Base-by-base conservation (phyloP, 2,888 invertebrate genomes). In the Brachyptera putata region DNA sequence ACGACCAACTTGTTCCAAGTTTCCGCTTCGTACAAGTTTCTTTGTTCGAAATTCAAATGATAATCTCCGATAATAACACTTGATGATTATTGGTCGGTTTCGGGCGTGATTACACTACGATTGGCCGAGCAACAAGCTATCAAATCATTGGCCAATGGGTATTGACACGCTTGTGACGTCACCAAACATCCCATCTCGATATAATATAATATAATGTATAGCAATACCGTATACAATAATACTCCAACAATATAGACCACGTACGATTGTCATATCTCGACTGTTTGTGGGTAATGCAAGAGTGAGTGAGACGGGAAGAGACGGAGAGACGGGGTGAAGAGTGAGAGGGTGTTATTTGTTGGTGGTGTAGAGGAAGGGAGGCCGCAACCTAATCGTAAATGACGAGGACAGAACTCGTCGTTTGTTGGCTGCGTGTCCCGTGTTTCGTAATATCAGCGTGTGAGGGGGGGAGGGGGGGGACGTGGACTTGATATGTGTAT, bases 321-420 rank as follows among this genome's bases (percentile, higher is more conserved):
- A 13, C 30, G n/a, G 57, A 34, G 22, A 7, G 30, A 13, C 9
- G 26, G 24, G 43, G 16, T 53, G n/a, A 34, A 16, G 18, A 46
- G 46, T 53, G 30, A 34, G 30, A 25, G 26, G 43, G 43, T 41
- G 57, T 61, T 61, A 61, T 61, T 61, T 61, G 61, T 57, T 57
- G 39, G 49, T 21, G 18, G 18, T 53, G 58, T 48, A 53, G 61
- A 14, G 36, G 26, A 58, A 58, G 56, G 48, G 58, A 30, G 26
- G 41, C 61, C 49, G 25, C 58, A 46, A n/a, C 64, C 64, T 69
- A 70, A 70, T 69, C 66, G 68, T 67, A 69, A 70, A 63, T 68
- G 68, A 70, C 69, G 70, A 69, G 67, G 67, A 66, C 67, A 67
- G 66, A 64, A 67, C 65, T 64, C 65, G 66, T 67, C 67, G 67